phyloP scores from a whole-genome alignment of 2,888 invertebrate species.

The Chrysolina americana region DNA sequence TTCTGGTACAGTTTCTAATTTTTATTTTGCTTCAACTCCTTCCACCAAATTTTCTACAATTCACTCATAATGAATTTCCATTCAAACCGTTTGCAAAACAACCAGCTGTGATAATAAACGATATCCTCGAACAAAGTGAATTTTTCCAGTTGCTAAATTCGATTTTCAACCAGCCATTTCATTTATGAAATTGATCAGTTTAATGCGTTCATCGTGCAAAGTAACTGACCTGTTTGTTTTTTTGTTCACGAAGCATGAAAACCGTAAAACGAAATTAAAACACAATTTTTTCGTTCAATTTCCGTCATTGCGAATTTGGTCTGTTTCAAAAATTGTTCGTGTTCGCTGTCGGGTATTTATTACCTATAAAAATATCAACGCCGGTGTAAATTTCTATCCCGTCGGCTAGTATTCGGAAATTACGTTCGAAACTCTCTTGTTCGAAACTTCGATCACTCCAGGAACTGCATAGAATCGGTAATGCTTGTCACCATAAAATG shows the following conservation, averaged over 20 bases:
- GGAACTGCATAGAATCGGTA: conserved; percentile 41
- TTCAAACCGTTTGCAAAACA: neutral
- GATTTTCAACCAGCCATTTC: neutral
- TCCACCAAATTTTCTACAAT: too few species aligned
- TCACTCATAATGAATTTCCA: too few species aligned
- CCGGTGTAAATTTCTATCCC: conserved; percentile 2
- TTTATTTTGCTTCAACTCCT: too few species aligned
- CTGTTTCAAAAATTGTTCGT: conserved; percentile 20
- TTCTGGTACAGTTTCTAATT: too few species aligned
- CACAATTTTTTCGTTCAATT: conserved; percentile 16
- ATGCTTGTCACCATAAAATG: conserved; percentile 41
- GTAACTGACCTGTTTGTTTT: conserved; percentile 18
- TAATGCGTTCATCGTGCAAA: neutral
- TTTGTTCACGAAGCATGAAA: conserved; percentile 10
- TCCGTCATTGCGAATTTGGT: conserved; percentile 7
- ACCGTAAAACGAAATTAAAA: conserved; percentile 13
- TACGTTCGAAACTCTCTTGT: neutral
- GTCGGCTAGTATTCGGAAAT: neutral
- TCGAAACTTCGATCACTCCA: conserved; percentile 36
- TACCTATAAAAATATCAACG: conserved; percentile 16
- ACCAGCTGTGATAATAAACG: conserved; percentile 1
- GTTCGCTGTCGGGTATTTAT: neutral
- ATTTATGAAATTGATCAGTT: conserved; percentile 10
- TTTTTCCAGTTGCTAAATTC: conserved; percentile 14
- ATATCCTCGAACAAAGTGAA: neutral